Base-by-base conservation (phyloP, 2,797 vertebrate genomes). In the Lithobates pipiens region DNA sequence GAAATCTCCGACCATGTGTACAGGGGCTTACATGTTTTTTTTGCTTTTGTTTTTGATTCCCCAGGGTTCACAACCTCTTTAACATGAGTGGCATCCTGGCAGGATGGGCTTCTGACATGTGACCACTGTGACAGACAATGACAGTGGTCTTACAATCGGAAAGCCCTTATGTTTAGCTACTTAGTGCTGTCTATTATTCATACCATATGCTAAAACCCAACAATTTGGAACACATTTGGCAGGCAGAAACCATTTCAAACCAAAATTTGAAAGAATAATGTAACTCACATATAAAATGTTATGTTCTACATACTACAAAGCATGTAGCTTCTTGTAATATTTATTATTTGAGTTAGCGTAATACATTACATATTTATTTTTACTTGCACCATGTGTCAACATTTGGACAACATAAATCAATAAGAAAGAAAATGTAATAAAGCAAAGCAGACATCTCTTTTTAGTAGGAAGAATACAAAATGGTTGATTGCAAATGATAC, bases 401-500 rank as follows among this genome's bases (percentile, higher is more conserved):
- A n/a, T 36, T 42, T 77, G 25, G 76, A 77, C 13, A 65, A 21
- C 77, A 79, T 79, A 34, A 68, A 69, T 69, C 68, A 69, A 23
- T 13, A 46, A 67, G 65, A 3, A 67, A 27, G 23, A 5, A 29
- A 67, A 25, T 67, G 27, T 78, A 68, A 78, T 67, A 44, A 34
- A 25, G 11, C 10, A 77, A 77, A 65, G 39, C 8, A 29, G 65
- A n/a, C 76, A 16, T 69, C 7, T 44, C 10, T 13, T 50, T 69
- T 34, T 15, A 78, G 71, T 50, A 42, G 71, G 32, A 76, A 44
- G 27, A 29, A 65, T 36, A 74, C 34, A 50, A 39, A 73, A 83
- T 34, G 39, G 50, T 74, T 82, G 46, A 83, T 74, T 68, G 50
- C 74, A 68, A 76, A 63, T 68, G 72, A 21, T 57, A 42, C 46